Evolutionary conservation across 2,888 invertebrate genomes (phyloP).

Genomic region (Crepidodera aurea): DNA sequence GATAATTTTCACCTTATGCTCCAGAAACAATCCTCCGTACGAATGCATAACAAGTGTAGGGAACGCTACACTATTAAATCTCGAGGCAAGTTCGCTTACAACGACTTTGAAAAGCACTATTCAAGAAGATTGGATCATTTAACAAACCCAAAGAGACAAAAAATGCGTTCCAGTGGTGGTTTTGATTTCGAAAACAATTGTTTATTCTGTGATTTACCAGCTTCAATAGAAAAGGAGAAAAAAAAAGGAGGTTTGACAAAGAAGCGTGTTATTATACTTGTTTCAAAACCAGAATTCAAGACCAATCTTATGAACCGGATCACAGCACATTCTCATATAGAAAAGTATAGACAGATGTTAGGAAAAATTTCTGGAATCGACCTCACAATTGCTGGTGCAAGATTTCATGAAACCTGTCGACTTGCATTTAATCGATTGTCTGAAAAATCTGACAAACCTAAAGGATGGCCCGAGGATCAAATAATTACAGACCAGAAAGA

Average conservation of each 20-base stretch:
- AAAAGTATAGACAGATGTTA: conserved; percentile 1
- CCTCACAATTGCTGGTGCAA: neutral
- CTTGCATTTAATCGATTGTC: neutral
- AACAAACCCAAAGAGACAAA: conserved; percentile 3
- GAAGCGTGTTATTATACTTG: neutral
- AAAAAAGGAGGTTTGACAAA: neutral
- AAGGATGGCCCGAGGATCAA: neutral
- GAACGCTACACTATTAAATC: conserved; percentile 2
- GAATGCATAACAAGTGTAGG: conserved; percentile 8
- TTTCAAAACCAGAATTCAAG: neutral
- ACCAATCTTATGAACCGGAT: neutral
- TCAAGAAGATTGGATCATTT: conserved; percentile 3
- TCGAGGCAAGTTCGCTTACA: conserved; percentile 4
- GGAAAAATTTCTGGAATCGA: conserved; percentile 2
- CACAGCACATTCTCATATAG: neutral
- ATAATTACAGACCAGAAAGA: neutral
- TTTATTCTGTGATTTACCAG: conserved; percentile 2
- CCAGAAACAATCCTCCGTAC: conserved; percentile 3
- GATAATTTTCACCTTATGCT: conserved; percentile 4
- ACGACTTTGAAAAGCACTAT: neutral
- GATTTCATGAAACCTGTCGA: neutral
- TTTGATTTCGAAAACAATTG: conserved; percentile 8
- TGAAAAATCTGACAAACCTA: neutral
- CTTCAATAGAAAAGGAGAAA: conserved; percentile 2
- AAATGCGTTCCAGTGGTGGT: neutral